A percentile compares a stretch with the other conserved stretches of the same genome.
Conservation (phyloP, 92 coral and sea anemone species). For the Palythoa caribaeorum region DNA sequence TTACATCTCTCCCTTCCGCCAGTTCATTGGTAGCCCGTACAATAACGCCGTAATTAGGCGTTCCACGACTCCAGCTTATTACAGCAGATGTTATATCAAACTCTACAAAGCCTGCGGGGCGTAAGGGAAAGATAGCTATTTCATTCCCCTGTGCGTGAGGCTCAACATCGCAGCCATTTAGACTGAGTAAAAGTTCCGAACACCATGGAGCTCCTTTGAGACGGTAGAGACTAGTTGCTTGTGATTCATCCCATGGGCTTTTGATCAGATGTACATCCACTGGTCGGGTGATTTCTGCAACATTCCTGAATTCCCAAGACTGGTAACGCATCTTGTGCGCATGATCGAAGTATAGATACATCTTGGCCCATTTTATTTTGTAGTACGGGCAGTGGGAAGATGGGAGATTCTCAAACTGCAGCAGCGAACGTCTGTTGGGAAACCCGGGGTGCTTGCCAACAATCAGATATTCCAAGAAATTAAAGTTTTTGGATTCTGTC, state of each 20-base stretch:
- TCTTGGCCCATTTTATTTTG: constrained; percentile 38
- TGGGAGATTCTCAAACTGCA: constrained; percentile 50
- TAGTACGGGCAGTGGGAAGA: neutral
- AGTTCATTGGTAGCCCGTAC: constrained; percentile 42
- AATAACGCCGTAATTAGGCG: constrained; percentile 35
- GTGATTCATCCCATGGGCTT: constrained; percentile 53
- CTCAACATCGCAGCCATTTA: constrained; percentile 65
- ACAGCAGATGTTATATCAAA: constrained; percentile 33
- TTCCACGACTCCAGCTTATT: constrained; percentile 38
- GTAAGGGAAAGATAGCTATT: constrained; percentile 17
- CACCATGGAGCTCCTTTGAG: constrained; percentile 42
- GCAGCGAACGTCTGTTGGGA: constrained; percentile 57
- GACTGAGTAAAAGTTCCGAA: constrained; percentile 27
- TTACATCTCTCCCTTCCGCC: neutral
- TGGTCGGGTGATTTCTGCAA: constrained; percentile 42
- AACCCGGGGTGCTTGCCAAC: constrained; percentile 57
- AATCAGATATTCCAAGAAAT: constrained; percentile 48
- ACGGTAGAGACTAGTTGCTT: constrained; percentile 61
- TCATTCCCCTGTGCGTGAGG: constrained; percentile 11
- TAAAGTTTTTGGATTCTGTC: constrained; percentile 20
- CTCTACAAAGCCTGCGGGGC: constrained; percentile 45
- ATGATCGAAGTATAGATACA: constrained; percentile 57
- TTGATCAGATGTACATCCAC: constrained; percentile 57
- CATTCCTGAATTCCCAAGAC: constrained; percentile 36
- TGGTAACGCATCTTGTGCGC: constrained; percentile 58